Conservation (phyloP, 2,113 vertebrate species). For the Vulpes ferrilata region DNA sequence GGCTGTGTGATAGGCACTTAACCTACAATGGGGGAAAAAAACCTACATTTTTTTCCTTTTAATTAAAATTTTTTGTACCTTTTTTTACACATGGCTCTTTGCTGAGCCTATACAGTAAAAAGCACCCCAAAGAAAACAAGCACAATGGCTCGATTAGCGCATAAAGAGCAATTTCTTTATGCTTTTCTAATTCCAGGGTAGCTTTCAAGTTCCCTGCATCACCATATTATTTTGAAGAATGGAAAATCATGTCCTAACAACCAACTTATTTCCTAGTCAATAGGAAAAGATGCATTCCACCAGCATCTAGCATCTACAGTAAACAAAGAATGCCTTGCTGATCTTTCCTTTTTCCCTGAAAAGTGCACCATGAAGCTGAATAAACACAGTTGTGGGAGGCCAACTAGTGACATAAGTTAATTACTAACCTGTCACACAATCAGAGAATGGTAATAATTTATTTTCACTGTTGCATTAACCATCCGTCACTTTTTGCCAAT, state of each 20-base stretch:
- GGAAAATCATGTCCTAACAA: conserved; percentile 80
- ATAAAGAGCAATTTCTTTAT: conserved; percentile 67
- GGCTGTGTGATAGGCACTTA: conserved; percentile 68
- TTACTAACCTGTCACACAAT: conserved; percentile 83
- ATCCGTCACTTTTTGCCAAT: conserved; percentile 72
- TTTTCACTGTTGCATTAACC: conserved; percentile 79
- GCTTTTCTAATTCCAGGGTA: conserved; percentile 75
- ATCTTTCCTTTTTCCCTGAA: conserved; percentile 52
- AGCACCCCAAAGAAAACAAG: conserved; percentile 61
- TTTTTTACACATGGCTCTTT: conserved; percentile 46
- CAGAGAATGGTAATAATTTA: conserved; percentile 84
- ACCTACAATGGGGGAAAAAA: conserved; percentile 52
- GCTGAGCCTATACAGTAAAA: conserved; percentile 49
- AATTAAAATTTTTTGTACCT: conserved; percentile 72
- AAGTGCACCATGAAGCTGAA: conserved; percentile 73
- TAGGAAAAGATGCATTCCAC: conserved; percentile 59
- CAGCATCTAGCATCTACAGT: conserved; percentile 15
- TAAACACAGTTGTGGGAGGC: conserved; percentile 77
- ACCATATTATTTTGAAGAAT: conserved; percentile 78
- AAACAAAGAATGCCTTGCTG: conserved; percentile 28
- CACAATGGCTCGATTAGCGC: conserved; percentile 68
- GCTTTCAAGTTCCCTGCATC: conserved; percentile 71
- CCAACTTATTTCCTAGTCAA: conserved; percentile 74
- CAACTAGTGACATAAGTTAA: conserved; percentile 84
- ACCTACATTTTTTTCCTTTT: conserved; percentile 54